These are phyloP conservation scores for Rhynchophorus ferrugineus DNA, from an alignment of 1,140 invertebrate species.

Conservation along the genomic window DNA sequence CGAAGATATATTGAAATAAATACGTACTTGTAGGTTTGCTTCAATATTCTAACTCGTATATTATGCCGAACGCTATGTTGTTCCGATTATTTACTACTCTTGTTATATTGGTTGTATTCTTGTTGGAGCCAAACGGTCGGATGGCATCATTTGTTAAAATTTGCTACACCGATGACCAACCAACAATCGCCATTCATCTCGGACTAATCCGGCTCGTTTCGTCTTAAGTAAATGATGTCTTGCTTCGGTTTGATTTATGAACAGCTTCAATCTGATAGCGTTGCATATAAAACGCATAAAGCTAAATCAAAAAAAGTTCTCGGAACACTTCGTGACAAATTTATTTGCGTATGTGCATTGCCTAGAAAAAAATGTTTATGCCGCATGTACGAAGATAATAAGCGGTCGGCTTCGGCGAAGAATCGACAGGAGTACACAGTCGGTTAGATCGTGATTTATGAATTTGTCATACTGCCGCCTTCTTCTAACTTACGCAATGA, in stretches of 20 bases:
- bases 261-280: slow-evolving; percentile 19
- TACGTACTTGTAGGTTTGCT: no score
- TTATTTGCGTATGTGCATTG: slow-evolving; percentile 18
- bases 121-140: no score
- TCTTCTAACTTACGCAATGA: slow-evolving; percentile 12
- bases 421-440: slow-evolving; percentile 13
- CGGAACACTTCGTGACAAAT: slow-evolving; percentile 22
- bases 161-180: background rate
- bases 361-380: slow-evolving; percentile 18
- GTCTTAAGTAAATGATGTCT: slow-evolving; percentile 24
- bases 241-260: slow-evolving; percentile 21
- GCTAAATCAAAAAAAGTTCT: slow-evolving; percentile 24
- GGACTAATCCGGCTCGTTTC: slow-evolving; percentile 18
- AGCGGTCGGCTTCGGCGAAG: slow-evolving; percentile 12
- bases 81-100: no score
- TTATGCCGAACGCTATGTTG: no score
- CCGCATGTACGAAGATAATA: slow-evolving; percentile 19
- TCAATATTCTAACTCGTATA: no score
- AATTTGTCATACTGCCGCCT: slow-evolving; percentile 9
- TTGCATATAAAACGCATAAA: slow-evolving; percentile 20
- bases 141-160: no score
- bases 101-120: no score
- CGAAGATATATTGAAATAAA: no score
- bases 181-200: slow-evolving; percentile 9
- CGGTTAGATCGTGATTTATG: slow-evolving; percentile 14